Evolutionary conservation across 2,113 vertebrate species (phyloP).

Genomic region (Anarrhichthys ocellatus): DNA sequence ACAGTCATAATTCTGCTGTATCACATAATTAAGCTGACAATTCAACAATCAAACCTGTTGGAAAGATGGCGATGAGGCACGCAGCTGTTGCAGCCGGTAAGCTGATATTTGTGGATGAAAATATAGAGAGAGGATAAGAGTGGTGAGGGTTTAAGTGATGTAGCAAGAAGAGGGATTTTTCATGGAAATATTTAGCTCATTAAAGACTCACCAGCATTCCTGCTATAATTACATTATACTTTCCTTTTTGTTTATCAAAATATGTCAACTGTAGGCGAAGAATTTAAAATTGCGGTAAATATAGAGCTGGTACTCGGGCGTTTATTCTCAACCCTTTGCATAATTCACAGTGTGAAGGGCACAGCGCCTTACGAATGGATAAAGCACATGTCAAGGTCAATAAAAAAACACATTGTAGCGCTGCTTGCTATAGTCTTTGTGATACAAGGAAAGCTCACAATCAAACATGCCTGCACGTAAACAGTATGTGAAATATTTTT

Average conservation of each 20-base stretch:
- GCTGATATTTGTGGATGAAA: neutral
- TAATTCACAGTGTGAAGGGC: conserved; percentile 17
- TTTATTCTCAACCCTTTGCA: neutral
- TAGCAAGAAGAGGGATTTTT: neutral
- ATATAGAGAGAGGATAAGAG: neutral
- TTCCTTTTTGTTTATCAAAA: neutral
- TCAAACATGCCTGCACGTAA: conserved; percentile 3
- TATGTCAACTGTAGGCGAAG: neutral
- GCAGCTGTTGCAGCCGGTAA: neutral
- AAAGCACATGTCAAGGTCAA: conserved; percentile 13
- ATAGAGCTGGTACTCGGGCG: neutral
- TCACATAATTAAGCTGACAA: neutral
- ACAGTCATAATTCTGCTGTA: neutral
- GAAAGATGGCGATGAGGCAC: neutral
- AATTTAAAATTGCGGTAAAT: neutral
- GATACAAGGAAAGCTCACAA: conserved; percentile 5
- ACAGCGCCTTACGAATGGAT: neutral
- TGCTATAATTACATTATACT: neutral
- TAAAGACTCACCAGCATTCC: neutral
- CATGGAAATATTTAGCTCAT: neutral
- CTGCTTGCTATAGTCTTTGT: neutral
- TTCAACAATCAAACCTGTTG: neutral
- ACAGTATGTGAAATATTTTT: conserved; percentile 10
- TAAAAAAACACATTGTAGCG: neutral
- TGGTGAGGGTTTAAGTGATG: neutral